Percentiles rank a stretch among this genome's conserved stretches.
phyloP scores from a whole-genome alignment of 2,888 invertebrate species.

The Pinctada fucata region DNA sequence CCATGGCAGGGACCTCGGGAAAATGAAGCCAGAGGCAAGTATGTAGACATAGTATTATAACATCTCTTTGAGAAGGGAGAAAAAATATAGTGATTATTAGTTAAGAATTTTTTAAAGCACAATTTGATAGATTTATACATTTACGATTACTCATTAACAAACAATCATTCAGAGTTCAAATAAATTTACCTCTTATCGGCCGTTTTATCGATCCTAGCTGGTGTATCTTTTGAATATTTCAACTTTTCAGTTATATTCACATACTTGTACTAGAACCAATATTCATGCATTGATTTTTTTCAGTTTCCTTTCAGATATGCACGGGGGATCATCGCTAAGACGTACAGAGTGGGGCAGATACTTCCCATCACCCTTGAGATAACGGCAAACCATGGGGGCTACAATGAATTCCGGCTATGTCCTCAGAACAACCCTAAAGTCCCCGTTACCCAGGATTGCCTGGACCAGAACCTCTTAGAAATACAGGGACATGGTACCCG shows the following conservation, averaged over 20 bases:
- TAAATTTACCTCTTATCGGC: too few species aligned
- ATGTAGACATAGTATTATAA: not conserved
- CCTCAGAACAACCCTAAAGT: slow-evolving; percentile 48
- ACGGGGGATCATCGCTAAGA: slow-evolving; percentile 48
- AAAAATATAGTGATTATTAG: not conserved
- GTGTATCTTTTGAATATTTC: too few species aligned
- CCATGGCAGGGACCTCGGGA: slow-evolving; percentile 79
- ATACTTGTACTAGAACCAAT: not conserved
- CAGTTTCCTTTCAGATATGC: slow-evolving; percentile 45
- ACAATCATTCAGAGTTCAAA: too few species aligned
- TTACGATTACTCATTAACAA: too few species aligned
- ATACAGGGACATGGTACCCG: slow-evolving; percentile 52
- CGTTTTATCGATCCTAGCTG: too few species aligned
- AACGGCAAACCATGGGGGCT: slow-evolving; percentile 54
- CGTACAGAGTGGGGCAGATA: slow-evolving; percentile 46
- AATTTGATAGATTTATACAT: not conserved
- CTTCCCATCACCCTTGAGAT: slow-evolving; percentile 51
- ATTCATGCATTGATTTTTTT: not conserved
- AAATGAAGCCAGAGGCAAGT: slow-evolving; percentile 29
- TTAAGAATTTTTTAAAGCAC: not conserved
- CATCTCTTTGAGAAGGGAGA: not conserved
- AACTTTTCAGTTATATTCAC: not conserved
- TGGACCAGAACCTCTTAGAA: slow-evolving; percentile 63
- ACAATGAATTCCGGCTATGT: slow-evolving; percentile 52
- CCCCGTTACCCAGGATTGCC: slow-evolving; percentile 45